Evolutionary conservation across 2,888 invertebrate genomes (phyloP).

Genomic region (Escarpia spicata): DNA sequence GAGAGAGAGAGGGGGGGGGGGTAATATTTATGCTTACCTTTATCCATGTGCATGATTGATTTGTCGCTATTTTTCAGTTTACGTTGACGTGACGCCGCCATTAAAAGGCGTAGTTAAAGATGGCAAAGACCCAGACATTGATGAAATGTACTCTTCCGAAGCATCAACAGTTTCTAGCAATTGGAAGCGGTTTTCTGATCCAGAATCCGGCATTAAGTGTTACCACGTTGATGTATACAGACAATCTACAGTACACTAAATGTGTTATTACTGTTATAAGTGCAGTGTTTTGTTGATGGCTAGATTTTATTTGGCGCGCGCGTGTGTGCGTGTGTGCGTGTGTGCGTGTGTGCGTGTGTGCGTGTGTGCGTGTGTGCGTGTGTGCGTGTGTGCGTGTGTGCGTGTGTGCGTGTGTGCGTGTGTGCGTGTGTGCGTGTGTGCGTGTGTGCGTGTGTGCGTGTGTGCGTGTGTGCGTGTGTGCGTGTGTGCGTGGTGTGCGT

Average conservation of each 20-base stretch:
- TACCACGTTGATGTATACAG: too few relatives aligned
- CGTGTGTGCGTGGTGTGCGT: background rate
- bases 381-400: background rate
- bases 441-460: background rate
- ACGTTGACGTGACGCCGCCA: conserved; percentile 24
- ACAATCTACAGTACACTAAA: background rate
- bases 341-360: background rate
- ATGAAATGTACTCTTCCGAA: conserved; percentile 28
- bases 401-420: background rate
- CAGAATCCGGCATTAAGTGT: conserved; percentile 32
- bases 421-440: background rate
- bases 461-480: background rate
- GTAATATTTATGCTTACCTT: too few relatives aligned
- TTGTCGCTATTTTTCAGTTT: background rate
- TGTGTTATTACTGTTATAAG: background rate
- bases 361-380: background rate
- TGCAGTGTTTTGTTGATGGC: background rate
- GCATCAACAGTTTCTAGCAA: conserved; percentile 26
- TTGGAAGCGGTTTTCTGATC: conserved; percentile 32
- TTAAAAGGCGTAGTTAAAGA: conserved; percentile 27
- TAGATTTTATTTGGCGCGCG: background rate
- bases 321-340: background rate
- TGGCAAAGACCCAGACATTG: background rate
- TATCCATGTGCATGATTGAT: background rate
- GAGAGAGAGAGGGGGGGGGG: background rate